Percentiles rank a stretch among this genome's conserved stretches.
Conservation (phyloP, 1,140 invertebrate species). For the Oedothorax gibbosus region DNA sequence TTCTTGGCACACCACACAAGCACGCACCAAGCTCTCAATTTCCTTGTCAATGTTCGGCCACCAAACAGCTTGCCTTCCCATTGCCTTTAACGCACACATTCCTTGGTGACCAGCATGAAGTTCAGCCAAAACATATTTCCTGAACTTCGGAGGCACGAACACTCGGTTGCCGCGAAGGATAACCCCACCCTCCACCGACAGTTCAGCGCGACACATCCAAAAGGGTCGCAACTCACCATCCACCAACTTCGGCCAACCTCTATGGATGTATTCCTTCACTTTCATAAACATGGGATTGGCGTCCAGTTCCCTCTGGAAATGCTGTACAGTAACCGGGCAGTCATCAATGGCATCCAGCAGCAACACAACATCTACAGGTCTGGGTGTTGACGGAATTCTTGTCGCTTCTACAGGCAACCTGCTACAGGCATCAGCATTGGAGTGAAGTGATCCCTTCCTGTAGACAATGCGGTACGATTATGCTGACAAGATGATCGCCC, state of each 20-base stretch:
- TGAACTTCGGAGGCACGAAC: constrained; percentile 62
- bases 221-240: constrained; percentile 4
- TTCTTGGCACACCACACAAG: constrained; percentile 63
- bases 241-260: constrained; percentile 59
- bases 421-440: constrained; percentile 62
- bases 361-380: constrained; percentile 2
- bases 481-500: constrained; percentile 65
- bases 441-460: constrained; percentile 62
- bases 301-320: constrained; percentile 26
- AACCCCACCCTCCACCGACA: background rate
- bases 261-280: constrained; percentile 53
- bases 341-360: constrained; percentile 34
- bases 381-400: background rate
- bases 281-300: constrained; percentile 37
- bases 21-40: constrained; percentile 62
- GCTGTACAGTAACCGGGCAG: constrained; percentile 16
- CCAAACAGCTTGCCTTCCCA: constrained; percentile 65
- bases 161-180: constrained; percentile 48
- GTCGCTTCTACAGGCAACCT: constrained; percentile 61
- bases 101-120: constrained; percentile 65
- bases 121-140: constrained; percentile 61
- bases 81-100: constrained; percentile 65
- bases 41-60: constrained; percentile 66
- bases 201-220: constrained; percentile 28
- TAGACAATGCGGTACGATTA: constrained; percentile 67